A percentile compares a stretch with the other conserved stretches of the same genome.
These are phyloP conservation scores for Podocnemis expansa DNA, from an alignment of 2,113 vertebrate genomes.

Conservation along the genomic window DNA sequence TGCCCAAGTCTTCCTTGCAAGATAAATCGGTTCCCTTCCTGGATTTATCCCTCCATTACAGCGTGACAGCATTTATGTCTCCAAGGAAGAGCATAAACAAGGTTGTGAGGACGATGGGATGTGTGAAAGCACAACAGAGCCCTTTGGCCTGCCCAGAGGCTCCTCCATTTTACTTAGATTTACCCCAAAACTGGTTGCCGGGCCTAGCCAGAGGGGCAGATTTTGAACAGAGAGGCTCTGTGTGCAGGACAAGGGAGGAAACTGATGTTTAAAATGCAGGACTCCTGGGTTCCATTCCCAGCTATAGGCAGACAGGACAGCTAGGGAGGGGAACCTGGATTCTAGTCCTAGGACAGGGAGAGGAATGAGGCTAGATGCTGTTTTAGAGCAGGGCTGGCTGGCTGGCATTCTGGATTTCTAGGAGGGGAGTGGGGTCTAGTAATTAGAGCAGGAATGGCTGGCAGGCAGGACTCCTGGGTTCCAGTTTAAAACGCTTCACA, in stretches of 20 bases:
- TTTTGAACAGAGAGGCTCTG: background rate
- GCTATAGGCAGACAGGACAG: too few relatives aligned
- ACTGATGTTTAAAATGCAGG: background rate
- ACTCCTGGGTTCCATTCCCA: background rate
- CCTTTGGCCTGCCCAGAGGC: too few relatives aligned
- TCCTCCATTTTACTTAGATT: background rate
- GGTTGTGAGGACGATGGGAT: background rate
- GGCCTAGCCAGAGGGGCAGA: background rate
- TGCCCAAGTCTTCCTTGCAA: fast-evolving
- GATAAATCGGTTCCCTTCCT: fast-evolving
- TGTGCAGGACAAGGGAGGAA: background rate
- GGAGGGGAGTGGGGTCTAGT: too few relatives aligned
- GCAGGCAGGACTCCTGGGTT: background rate
- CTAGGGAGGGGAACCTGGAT: background rate
- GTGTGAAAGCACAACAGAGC: background rate
- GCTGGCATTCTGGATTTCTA: too few relatives aligned
- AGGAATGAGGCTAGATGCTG: background rate
- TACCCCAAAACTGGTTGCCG: background rate
- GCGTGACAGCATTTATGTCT: fast-evolving
- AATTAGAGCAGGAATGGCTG: background rate
- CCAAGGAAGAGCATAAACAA: fast-evolving
- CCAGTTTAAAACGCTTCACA: background rate
- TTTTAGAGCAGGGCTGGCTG: background rate
- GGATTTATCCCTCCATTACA: fast-evolving
- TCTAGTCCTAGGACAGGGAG: too few relatives aligned